Base-by-base conservation (phyloP, 2,113 vertebrate species). In the Echinops telfairi region DNA sequence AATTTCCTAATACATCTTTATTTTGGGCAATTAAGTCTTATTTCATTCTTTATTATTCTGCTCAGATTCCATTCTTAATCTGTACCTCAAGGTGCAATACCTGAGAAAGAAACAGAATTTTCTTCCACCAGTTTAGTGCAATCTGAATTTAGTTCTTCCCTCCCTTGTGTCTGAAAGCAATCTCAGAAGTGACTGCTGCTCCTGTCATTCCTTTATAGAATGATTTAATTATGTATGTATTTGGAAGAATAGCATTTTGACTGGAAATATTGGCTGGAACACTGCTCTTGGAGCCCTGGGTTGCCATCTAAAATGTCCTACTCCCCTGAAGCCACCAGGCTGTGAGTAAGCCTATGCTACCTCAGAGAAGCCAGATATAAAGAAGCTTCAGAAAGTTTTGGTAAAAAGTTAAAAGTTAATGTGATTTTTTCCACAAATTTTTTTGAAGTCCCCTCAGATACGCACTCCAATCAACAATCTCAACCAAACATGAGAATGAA, bases 141-240 rank as follows among this genome's bases (percentile, higher is more conserved):
- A 93, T 86, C 19, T 23, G 64, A 78, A 93, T 23, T 73, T 60
- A 84, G 38, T 88, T 95, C 6, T n/a, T 4, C 19, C 57, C 36
- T 83, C 17, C 12, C 43, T 4, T 10, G 66, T 83, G 43, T 94
- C 81, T 81, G 70, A 91, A 83, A 86, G 80, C 71, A 95, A 88
- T 71, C 77, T 93, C 80, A 95, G 22, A 36, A 31, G 5, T 79
- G 60, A 84, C 33, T 53, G 53, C 27, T 89, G 17, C 81, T 12
- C 47, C 86, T 77, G 3, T 4, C 36, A 81, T 66, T 2, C 43
- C 22, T 91, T 75, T 77, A 40, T 20, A 77, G 60, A 89, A 81
- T 33, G 10, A 93, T 73, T 94, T 94, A 92, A 86, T 71, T 57
- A 89, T 64, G 58, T 82, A 70, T 38, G n/a, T 82, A 92, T 88